phyloP scores from a whole-genome alignment of 2,113 vertebrate genomes.

The Eublepharis macularius region DNA sequence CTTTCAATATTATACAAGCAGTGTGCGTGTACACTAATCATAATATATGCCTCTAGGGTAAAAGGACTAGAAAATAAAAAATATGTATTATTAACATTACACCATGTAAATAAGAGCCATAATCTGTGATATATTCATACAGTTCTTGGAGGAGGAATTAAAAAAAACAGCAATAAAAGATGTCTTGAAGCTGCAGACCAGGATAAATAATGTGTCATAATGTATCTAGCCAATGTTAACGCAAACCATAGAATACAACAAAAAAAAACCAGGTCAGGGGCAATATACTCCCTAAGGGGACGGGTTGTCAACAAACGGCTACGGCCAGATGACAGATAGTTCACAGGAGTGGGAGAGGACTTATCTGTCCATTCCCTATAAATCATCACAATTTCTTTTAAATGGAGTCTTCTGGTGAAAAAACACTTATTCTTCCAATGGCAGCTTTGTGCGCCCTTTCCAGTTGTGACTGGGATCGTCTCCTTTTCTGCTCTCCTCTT shows the following conservation, averaged over 20 bases:
- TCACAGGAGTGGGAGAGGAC: neutral
- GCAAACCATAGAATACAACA: neutral
- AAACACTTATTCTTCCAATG: neutral
- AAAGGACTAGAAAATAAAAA: neutral
- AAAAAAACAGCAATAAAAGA: neutral
- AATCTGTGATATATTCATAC: neutral
- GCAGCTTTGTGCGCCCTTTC: neutral
- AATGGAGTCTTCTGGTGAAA: neutral
- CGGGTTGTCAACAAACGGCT: neutral
- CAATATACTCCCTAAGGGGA: neutral
- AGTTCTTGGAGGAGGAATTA: neutral
- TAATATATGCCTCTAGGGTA: neutral
- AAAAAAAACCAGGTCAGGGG: neutral
- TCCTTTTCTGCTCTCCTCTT: neutral
- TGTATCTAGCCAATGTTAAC: slow-evolving; percentile 15
- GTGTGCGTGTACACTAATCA: neutral
- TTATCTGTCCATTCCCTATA: neutral
- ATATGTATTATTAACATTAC: neutral
- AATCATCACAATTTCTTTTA: neutral
- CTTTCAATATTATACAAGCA: neutral
- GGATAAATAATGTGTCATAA: neutral
- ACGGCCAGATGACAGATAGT: neutral
- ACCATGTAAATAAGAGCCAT: neutral
- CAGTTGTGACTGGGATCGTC: neutral
- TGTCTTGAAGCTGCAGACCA: neutral